Evolutionary conservation across 2,888 invertebrate species (phyloP).

Genomic region (Escarpia spicata): DNA sequence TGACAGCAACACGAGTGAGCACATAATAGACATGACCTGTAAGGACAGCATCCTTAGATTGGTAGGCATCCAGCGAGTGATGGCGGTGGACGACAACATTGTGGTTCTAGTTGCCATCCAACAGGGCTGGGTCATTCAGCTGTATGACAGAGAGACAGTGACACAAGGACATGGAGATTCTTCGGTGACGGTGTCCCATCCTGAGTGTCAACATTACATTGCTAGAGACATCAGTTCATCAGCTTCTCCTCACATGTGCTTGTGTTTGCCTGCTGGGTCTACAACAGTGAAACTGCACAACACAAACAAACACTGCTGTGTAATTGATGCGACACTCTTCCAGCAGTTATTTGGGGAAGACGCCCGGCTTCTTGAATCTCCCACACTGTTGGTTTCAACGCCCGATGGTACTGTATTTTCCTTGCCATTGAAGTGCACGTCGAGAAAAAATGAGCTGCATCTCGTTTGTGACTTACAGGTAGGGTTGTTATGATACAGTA

Average conservation of each 20-base stretch:
- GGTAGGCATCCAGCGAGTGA: background rate
- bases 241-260: background rate
- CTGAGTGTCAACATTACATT: background rate
- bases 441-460: background rate
- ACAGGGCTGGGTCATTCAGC: constrained; percentile 11
- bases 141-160: background rate
- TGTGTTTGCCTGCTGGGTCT: background rate
- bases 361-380: background rate
- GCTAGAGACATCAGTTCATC: background rate
- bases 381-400: background rate
- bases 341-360: background rate
- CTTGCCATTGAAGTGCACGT: background rate
- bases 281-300: background rate
- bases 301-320: background rate
- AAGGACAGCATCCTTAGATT: background rate
- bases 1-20: background rate
- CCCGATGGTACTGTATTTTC: background rate
- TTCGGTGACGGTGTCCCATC: background rate
- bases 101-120: background rate
- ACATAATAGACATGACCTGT: background rate
- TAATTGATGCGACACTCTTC: background rate
- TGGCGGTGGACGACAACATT: background rate
- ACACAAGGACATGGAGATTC: background rate
- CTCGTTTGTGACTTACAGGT: background rate
- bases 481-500: too few species aligned